Evolutionary conservation across 2,888 invertebrate genomes (phyloP).

Genomic region (Andrena hattorfiana): DNA sequence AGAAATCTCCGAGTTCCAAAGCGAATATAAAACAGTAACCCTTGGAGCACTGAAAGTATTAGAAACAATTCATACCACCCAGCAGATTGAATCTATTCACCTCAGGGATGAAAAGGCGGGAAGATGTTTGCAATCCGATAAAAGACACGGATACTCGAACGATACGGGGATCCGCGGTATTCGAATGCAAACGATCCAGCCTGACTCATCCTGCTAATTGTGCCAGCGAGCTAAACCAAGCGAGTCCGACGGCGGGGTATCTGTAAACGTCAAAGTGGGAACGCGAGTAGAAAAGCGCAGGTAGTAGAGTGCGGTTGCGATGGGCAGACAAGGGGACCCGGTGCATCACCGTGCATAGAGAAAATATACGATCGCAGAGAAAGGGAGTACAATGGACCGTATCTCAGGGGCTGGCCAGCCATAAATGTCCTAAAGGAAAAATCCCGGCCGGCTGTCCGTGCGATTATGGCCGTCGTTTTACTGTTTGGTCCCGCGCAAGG

Average conservation of each 20-base stretch:
- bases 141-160: not conserved
- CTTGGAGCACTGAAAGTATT: too few relatives aligned
- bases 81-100: too few relatives aligned
- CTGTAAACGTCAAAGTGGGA: conserved; percentile 13
- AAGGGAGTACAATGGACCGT: conserved; percentile 76
- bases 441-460: conserved; percentile 40
- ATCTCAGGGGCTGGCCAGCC: conserved; percentile 71
- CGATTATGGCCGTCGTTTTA: conserved; percentile 60
- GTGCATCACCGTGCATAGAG: conserved; percentile 45
- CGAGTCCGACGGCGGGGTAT: not conserved
- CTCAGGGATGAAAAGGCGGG: not conserved
- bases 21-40: too few relatives aligned
- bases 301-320: conserved; percentile 47
- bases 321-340: conserved; percentile 33
- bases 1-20: too few relatives aligned
- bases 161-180: not conserved
- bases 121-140: not conserved
- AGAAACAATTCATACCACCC: too few relatives aligned
- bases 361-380: conserved; percentile 46
- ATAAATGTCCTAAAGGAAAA: conserved; percentile 71
- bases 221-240: not conserved
- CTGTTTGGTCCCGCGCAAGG: conserved; percentile 25
- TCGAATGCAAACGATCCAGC: conserved; percentile 25
- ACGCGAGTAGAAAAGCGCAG: conserved; percentile 31
- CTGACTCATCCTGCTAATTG: conserved; percentile 23